Base-by-base conservation (phyloP, 2,888 invertebrate species). In the Margaritifera margaritifera region DNA sequence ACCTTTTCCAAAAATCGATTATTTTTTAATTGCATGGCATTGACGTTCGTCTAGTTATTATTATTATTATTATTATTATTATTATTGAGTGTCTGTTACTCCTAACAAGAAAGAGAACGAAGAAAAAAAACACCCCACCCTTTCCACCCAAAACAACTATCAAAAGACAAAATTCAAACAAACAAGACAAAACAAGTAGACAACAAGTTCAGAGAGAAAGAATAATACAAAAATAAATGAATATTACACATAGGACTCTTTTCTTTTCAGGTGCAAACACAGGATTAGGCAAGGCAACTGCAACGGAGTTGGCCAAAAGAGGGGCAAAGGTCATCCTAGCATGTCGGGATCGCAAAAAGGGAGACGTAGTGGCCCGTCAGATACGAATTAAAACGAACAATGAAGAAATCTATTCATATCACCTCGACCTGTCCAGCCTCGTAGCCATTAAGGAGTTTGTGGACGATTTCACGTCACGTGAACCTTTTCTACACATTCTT, bases 281-380 rank as follows among this genome's bases (percentile, higher is more conserved):
- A 52, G 96, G 96, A 0, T 93, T 96, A 64, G 96, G 96, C 0
- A 93, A 93, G 81, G 94, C 95, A 90, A 94, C 94, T 0, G 94
- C 94, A 0, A 93, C 93, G 77, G 94, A 94, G 75, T 90, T 96
- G 63, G 94, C 93, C 0, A 91, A 91, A 77, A 71, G 88, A 60
- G 89, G 89, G 1, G 89, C 88, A 6, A 74, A 83, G 51, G 85
- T 90, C 11, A 82, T 89, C 27, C 79, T 89, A 52, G 89, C 86
- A 0, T 89, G 89, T 66, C 77, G 88, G 11, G 87, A 89, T 68
- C 73, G 83, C 53, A 77, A 77, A 11, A 85, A 86, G 54, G 85
- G 86, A 2, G 89, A 89, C 52, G 88, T 88, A 0, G 87, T 88
- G 11, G 87, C 87, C 19, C 81, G 84, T 25, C 79, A 75, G 59